These are phyloP conservation scores for Butorides virescens DNA, from an alignment of 2,113 vertebrate species.

Conservation along the genomic window DNA sequence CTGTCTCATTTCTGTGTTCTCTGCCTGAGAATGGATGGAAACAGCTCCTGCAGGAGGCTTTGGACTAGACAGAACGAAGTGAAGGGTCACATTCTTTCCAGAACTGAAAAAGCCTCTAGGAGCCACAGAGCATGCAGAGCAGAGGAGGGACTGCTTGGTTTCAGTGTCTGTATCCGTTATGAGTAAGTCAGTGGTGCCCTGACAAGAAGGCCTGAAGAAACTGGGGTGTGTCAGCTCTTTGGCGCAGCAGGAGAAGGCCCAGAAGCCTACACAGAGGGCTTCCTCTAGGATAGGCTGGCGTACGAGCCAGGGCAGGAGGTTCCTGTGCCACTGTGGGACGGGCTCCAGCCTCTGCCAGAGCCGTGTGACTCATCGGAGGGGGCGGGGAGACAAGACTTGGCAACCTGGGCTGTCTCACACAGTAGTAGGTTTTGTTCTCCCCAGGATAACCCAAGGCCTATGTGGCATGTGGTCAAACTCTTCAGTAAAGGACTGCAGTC, in stretches of 20 bases:
- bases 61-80: not conserved
- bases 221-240: not conserved
- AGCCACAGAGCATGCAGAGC: not conserved
- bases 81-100: not conserved
- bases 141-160: not conserved
- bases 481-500: not conserved
- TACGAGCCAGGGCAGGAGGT: not conserved
- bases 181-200: constrained; percentile 16
- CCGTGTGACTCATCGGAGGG: not conserved
- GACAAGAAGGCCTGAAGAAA: not conserved
- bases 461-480: not conserved
- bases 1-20: not conserved
- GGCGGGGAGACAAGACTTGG: not conserved
- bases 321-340: not conserved
- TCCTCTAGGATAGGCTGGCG: not conserved
- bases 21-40: not conserved
- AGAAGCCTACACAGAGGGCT: not conserved
- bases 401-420: constrained; percentile 19
- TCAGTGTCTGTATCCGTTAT: not conserved
- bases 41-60: not conserved
- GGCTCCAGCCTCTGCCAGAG: not conserved
- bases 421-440: constrained; percentile 29
- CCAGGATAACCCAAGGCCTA: not conserved
- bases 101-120: not conserved
- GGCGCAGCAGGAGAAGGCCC: not conserved